Conservation (phyloP, 2,797 vertebrate species). For the Jordanella pulchra region DNA sequence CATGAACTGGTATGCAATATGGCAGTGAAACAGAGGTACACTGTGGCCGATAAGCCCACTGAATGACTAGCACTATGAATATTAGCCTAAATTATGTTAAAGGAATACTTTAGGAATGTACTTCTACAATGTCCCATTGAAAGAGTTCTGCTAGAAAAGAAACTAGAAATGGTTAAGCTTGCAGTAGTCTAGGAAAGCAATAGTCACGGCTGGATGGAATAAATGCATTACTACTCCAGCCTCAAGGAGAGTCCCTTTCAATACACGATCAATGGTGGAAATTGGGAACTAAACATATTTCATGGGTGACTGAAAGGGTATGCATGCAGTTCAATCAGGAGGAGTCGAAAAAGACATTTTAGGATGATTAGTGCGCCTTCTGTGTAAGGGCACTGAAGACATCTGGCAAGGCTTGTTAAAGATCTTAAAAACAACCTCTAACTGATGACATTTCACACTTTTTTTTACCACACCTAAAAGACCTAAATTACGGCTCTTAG, state of each 20-base stretch:
- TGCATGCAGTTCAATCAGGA: constrained; percentile 11
- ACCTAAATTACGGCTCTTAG: constrained; percentile 20
- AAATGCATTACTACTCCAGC: constrained; percentile 29
- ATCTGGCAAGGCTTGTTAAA: neutral
- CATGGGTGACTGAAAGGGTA: constrained; percentile 33
- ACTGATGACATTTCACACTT: constrained; percentile 46
- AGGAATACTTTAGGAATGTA: neutral
- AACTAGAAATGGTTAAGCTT: neutral
- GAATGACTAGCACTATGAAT: neutral
- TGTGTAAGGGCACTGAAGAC: constrained; percentile 8
- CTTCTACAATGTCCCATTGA: neutral
- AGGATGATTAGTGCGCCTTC: constrained; percentile 13
- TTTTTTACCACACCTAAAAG: constrained; percentile 21
- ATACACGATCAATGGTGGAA: constrained; percentile 19
- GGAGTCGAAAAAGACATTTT: constrained; percentile 32
- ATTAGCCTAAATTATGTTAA: neutral
- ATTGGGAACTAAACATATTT: constrained; percentile 51
- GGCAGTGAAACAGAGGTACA: neutral
- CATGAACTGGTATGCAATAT: constrained; percentile 17
- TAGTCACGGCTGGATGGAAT: constrained; percentile 30
- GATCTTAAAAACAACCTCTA: neutral
- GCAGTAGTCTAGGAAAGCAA: constrained; percentile 17
- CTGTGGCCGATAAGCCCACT: neutral
- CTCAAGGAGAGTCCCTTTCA: constrained; percentile 20
- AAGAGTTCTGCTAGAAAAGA: neutral